A percentile compares a stretch with the other conserved stretches of the same genome.
Conservation (phyloP, 2,113 vertebrate species). For the Pelobates fuscus region DNA sequence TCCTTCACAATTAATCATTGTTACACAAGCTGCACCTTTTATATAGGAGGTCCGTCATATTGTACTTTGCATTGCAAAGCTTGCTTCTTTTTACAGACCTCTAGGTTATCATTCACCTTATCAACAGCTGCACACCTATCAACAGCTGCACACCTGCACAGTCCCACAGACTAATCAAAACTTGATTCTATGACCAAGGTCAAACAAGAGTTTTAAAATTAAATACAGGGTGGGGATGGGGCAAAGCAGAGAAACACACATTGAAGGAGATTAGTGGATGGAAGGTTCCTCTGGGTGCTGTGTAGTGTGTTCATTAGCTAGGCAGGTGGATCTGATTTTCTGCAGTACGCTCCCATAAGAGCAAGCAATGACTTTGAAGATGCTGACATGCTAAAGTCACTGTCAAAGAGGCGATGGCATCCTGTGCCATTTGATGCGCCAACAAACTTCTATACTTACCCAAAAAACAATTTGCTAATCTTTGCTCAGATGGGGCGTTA, state of each 20-base stretch:
- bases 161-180: slow-evolving; percentile 41
- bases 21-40: too few relatives aligned
- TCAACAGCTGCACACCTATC: slow-evolving; percentile 43
- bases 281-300: slow-evolving; percentile 46
- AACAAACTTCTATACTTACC: not conserved
- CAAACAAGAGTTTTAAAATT: slow-evolving; percentile 48
- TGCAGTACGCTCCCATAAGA: slow-evolving; percentile 42
- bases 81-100: slow-evolving; percentile 33
- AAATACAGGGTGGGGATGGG: slow-evolving; percentile 32
- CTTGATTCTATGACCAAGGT: slow-evolving; percentile 45
- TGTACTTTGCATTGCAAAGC: not conserved
- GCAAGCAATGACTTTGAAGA: slow-evolving; percentile 38
- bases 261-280: slow-evolving; percentile 31
- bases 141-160: slow-evolving; percentile 44
- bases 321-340: slow-evolving; percentile 48
- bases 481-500: too few relatives aligned
- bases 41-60: too few relatives aligned
- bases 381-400: slow-evolving; percentile 47
- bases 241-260: slow-evolving; percentile 27
- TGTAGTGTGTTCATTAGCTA: slow-evolving; percentile 46
- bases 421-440: slow-evolving; percentile 18
- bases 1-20: too few relatives aligned
- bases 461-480: too few relatives aligned
- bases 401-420: slow-evolving; percentile 16
- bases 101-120: slow-evolving; percentile 43